These are phyloP conservation scores for Silurus asotus DNA, from an alignment of 2,113 vertebrate species.

Conservation along the genomic window DNA sequence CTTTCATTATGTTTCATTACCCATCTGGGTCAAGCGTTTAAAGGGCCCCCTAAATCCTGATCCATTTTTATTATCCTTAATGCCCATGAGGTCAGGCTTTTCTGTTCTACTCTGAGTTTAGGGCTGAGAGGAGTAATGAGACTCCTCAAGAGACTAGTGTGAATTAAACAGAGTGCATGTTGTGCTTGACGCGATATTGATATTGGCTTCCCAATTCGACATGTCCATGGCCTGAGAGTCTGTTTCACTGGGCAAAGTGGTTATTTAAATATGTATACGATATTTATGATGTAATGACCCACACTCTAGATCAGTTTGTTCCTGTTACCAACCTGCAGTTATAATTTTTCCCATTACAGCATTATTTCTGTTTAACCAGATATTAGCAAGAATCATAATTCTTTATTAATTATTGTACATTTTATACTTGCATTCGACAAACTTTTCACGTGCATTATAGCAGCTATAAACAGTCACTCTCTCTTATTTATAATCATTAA, in stretches of 20 bases:
- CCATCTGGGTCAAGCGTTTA: conserved; percentile 22
- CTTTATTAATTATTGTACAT: neutral
- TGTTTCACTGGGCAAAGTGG: neutral
- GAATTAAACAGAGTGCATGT: neutral
- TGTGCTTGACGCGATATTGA: neutral
- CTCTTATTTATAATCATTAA: too few relatives aligned
- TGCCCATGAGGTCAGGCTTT: neutral
- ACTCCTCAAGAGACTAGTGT: neutral
- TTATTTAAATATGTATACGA: neutral
- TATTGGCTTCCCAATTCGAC: neutral
- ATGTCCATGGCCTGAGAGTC: neutral
- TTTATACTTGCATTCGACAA: neutral
- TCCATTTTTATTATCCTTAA: conserved; percentile 13
- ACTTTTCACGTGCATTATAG: neutral
- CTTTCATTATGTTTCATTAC: neutral
- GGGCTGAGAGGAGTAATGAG: neutral
- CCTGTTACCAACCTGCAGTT: neutral
- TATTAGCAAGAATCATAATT: neutral
- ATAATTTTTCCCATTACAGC: neutral
- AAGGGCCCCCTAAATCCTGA: neutral
- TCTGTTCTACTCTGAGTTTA: neutral
- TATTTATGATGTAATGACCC: neutral
- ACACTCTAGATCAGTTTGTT: neutral
- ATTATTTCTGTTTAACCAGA: neutral
- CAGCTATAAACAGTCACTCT: neutral